These are phyloP conservation scores for Orchesellides sinensis DNA, from an alignment of 2,888 invertebrate genomes.

Conservation along the genomic window DNA sequence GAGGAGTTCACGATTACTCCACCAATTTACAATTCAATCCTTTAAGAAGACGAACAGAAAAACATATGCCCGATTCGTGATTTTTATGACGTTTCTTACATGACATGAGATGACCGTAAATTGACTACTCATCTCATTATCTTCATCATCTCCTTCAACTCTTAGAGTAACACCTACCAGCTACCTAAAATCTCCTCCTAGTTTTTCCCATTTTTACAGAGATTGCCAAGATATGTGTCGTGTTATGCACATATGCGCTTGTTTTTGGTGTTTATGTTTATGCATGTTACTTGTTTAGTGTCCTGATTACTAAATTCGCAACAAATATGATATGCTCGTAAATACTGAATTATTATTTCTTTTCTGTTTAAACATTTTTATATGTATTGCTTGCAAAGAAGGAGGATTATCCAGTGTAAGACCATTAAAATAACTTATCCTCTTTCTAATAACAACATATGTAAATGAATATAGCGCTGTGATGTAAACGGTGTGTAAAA, in stretches of 20 bases:
- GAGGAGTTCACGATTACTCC: constrained; percentile 23
- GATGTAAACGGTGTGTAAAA: too few species aligned
- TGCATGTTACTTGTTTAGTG: too few species aligned
- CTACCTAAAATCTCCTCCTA: constrained; percentile 20
- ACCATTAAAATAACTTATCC: too few species aligned
- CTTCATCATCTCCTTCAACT: constrained; percentile 49
- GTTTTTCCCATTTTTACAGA: constrained; percentile 21
- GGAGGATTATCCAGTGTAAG: neutral
- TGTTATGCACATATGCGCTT: too few species aligned
- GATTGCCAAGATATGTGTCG: neutral
- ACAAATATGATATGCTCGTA: too few species aligned
- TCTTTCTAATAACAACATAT: too few species aligned
- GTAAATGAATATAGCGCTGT: too few species aligned
- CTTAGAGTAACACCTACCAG: constrained; percentile 27
- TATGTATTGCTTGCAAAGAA: too few species aligned
- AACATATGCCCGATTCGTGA: constrained; percentile 41
- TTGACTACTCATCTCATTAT: constrained; percentile 53
- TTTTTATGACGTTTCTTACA: constrained; percentile 30
- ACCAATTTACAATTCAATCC: neutral
- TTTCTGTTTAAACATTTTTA: too few species aligned
- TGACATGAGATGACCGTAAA: constrained; percentile 53
- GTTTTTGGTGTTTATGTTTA: too few species aligned
- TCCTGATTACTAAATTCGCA: too few species aligned
- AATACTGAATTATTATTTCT: too few species aligned
- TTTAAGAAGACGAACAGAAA: constrained; percentile 6